Evolutionary conservation across 2,888 invertebrate species (phyloP).

Genomic region (Lamellibrachia columna): DNA sequence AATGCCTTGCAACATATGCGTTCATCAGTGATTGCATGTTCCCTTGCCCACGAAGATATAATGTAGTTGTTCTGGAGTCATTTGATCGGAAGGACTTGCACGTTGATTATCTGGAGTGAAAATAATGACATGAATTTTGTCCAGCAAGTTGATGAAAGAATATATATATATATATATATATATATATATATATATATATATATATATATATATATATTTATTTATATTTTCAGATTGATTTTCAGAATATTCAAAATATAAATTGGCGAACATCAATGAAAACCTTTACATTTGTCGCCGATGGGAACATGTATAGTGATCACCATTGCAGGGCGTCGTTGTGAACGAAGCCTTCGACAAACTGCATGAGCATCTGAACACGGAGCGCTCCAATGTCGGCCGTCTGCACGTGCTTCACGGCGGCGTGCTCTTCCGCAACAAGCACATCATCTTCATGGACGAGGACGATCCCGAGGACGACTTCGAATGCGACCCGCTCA

Average conservation of each 20-base stretch:
- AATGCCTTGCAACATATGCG: no score
- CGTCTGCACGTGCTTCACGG: conserved; percentile 50
- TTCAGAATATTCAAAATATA: no score
- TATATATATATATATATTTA: conserved; percentile 18
- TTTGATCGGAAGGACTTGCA: no score
- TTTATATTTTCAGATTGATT: not conserved
- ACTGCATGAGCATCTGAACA: conserved; percentile 45
- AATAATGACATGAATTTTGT: no score
- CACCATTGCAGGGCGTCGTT: conserved; percentile 49
- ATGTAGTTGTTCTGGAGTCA: no score
- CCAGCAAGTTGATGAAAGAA: no score
- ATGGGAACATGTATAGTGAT: no score
- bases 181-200: conserved; percentile 19
- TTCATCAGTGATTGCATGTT: no score
- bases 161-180: conserved; percentile 16
- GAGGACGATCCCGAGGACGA: conserved; percentile 30
- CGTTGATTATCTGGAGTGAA: no score
- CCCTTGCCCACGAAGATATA: no score
- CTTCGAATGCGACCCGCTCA: conserved; percentile 54
- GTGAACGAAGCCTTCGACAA: conserved; percentile 52
- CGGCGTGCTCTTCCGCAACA: conserved; percentile 44
- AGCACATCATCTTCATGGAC: conserved; percentile 20
- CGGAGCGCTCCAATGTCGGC: conserved; percentile 41
- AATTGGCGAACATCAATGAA: no score
- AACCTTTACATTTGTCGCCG: no score